Base-by-base conservation (phyloP, 2,888 invertebrate species). In the Pandemis corylana region DNA sequence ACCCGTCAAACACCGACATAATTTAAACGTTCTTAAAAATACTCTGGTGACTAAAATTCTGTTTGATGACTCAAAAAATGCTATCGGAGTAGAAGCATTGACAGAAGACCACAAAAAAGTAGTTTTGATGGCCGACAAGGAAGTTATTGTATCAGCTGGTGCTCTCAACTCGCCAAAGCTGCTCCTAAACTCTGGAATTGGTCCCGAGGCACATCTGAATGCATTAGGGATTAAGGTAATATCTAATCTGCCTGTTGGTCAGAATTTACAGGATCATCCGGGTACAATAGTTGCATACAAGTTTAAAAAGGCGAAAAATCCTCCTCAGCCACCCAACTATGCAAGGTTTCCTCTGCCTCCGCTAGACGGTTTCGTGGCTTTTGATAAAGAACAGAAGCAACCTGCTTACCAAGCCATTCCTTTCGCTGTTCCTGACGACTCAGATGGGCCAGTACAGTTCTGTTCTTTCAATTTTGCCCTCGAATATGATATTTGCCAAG, bases 351-450 rank as follows among this genome's bases (percentile, higher is more conserved):
- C 83, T 3, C 51, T 76, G n/a, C 78, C 83, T 12, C 64, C 77
- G 4, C 80, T 85, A 5, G 67, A 80, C 49, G 87, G 85, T 0
- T 82, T 85, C 85, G 62, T 96, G 95, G 7, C 96, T 95, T 44
- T 92, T 95, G 72, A 96, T 95, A 80, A 95, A 95, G 71, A 86
- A 72, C 93, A 95, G 9, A 87, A 90, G 62, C 83, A 92, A 12
- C 88, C 94, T 75, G 87, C 90, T 74, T 93, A 91, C 80, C 80
- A 85, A 73, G 78, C 80, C 1, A 61, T 85, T 7, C 77, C 75
- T 68, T 76, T 82, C 4, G 15, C 84, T 1, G n/a, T 63, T 2
- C 77, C 59, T 77, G 76, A 80, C 42, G 78, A 79, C 20, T 80
- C 83, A 6, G 66, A 75, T 10, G 77, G 65, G 7, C 20, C 70